Evolutionary conservation across 2,888 invertebrate genomes (phyloP), one percentile per base, ranked within the genome.

Genomic region (Griposia aprilina): DNA sequence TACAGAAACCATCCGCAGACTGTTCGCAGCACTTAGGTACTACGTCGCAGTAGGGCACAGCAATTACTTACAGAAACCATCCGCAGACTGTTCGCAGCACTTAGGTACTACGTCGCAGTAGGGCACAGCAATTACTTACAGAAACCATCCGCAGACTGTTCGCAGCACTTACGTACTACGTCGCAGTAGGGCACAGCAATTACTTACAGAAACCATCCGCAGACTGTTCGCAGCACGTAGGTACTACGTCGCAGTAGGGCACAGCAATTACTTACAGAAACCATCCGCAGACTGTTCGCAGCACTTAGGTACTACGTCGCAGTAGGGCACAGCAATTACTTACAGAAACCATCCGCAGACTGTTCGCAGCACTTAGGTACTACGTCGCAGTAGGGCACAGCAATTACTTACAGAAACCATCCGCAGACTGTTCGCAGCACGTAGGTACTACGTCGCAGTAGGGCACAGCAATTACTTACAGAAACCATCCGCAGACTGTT

Each of bases 291-390:
- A 23, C 48, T 26, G n/a, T 55, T 78, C 41, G 67, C 60, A 60
- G 67, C 68, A 52, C 20, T 41, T n/a, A n/a, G n/a, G n/a, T 45
- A 41, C 77, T 78, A 67, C 52, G 45, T 59, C 30, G 77, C 15
- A 45, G 26, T 57, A 20, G 52, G 20, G 30, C 55, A 36, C 36
- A 30, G 30, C 15, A 57, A 45, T 23, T 45, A 20, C 26, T 17
- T 48, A 41, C 2, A 36, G 13, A 17, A 45, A 7, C n/a, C 45
- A 23, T 48, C 50, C 17, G 50, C 65, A 77, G 50, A 23, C 48
- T 26, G n/a, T 55, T 78, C 41, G 67, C 60, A 60, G 67, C 68
- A 52, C 20, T 41, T n/a, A n/a, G n/a, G n/a, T 45, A 41, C 77
- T 78, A 67, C 52, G 45, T 59, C 30, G 77, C 15, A 45, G 26